phyloP scores from a whole-genome alignment of 2,888 invertebrate species.

The Corbicula japonica region DNA sequence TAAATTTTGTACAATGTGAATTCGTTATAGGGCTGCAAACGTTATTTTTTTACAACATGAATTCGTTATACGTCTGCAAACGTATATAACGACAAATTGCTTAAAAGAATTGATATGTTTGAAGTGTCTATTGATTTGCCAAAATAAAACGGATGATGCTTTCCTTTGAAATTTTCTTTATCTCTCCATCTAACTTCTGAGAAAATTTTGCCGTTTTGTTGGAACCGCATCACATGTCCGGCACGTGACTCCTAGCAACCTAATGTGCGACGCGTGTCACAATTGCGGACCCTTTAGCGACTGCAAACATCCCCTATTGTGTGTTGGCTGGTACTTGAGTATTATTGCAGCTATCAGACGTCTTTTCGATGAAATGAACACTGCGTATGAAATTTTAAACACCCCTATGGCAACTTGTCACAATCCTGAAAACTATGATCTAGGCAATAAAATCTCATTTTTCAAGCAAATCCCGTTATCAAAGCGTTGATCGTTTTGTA shows the following conservation, averaged over 20 bases:
- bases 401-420: conserved; percentile 36
- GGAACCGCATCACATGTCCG: conserved; percentile 43
- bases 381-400: conserved; percentile 46
- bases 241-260: conserved; percentile 59
- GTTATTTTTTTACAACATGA: too few relatives aligned
- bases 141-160: too few relatives aligned
- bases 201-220: conserved; percentile 15
- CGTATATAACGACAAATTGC: too few relatives aligned
- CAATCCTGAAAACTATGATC: conserved; percentile 9
- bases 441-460: conserved; percentile 6
- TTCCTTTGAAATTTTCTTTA: too few relatives aligned
- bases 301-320: conserved; percentile 26
- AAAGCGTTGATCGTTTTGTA: conserved; percentile 16
- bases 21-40: too few relatives aligned
- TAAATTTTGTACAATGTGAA: too few relatives aligned
- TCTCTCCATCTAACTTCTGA: background rate
- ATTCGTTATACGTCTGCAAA: too few relatives aligned
- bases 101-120: too few relatives aligned
- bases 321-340: conserved; percentile 14
- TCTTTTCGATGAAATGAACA: conserved; percentile 18
- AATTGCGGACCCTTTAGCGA: conserved; percentile 23
- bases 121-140: too few relatives aligned
- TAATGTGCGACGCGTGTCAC: conserved; percentile 14
- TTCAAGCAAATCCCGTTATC: conserved; percentile 10
- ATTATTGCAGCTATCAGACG: conserved; percentile 21